Evolutionary conservation across 2,888 invertebrate genomes (phyloP).

Genomic region (Cantharis flavilabris): DNA sequence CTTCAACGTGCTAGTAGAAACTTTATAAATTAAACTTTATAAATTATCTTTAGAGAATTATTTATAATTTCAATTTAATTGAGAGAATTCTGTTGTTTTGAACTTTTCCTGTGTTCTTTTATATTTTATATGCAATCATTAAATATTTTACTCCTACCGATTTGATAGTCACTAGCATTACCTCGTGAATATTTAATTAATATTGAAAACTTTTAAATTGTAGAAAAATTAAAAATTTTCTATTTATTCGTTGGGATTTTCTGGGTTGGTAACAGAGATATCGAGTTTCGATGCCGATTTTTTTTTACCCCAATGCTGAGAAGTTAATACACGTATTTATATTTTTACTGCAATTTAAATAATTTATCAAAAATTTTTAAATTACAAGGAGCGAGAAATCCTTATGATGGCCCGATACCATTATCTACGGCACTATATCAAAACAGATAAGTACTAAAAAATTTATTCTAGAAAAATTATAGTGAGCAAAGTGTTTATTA

Average conservation of each 20-base stretch:
- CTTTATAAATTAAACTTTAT: constrained; percentile 46
- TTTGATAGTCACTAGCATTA: not conserved
- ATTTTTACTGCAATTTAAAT: not conserved
- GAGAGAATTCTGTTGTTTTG: constrained; percentile 23
- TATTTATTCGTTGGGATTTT: not conserved
- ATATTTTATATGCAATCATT: not conserved
- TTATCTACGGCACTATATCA: not conserved
- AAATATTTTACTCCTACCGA: not conserved
- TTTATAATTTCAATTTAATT: constrained; percentile 37
- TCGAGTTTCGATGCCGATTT: not conserved
- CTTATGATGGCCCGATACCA: not conserved
- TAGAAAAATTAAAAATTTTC: not conserved
- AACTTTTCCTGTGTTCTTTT: constrained; percentile 13
- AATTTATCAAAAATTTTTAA: not conserved
- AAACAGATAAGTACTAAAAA: not conserved
- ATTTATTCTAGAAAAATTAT: not conserved
- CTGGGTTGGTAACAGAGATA: not conserved
- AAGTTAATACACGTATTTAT: not conserved
- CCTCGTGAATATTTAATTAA: not conserved
- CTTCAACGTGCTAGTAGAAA: constrained; percentile 43
- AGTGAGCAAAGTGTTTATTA: not conserved
- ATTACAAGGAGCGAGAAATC: not conserved
- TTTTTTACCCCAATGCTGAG: not conserved
- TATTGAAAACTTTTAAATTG: not conserved
- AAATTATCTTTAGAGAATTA: constrained; percentile 44